These are phyloP conservation scores for Ictalurus punctatus DNA, from an alignment of 2,113 vertebrate genomes.

Conservation along the genomic window DNA sequence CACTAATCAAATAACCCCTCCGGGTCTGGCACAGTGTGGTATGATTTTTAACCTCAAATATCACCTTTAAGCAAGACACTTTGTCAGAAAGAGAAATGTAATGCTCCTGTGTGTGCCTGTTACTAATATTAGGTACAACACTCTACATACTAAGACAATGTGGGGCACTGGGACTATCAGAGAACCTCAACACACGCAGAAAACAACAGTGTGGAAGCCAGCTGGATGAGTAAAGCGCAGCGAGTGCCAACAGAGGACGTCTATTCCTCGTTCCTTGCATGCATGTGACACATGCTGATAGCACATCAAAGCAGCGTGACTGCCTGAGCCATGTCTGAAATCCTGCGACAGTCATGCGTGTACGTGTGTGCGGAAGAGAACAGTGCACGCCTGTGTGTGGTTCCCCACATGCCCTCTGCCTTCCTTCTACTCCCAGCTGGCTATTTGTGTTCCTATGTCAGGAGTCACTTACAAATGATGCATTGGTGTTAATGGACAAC, in stretches of 20 bases:
- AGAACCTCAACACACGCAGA: not conserved
- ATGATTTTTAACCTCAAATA: constrained; percentile 28
- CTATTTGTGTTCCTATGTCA: constrained; percentile 77
- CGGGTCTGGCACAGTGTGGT: constrained; percentile 51
- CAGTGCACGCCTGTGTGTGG: constrained; percentile 45
- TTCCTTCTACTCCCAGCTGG: constrained; percentile 56
- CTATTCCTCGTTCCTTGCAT: constrained; percentile 10
- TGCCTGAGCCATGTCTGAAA: constrained; percentile 39
- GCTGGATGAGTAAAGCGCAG: not conserved
- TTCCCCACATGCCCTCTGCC: constrained; percentile 25
- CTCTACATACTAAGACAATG: not conserved
- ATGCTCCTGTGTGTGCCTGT: not conserved
- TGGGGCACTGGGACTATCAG: not conserved
- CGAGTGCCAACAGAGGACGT: not conserved
- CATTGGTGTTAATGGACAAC: constrained; percentile 70
- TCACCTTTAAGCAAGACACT: constrained; percentile 34
- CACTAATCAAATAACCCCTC: constrained; percentile 46
- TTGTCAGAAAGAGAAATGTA: not conserved
- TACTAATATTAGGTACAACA: not conserved
- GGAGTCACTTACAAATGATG: constrained; percentile 72
- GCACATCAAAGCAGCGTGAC: constrained; percentile 33
- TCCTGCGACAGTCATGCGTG: not conserved
- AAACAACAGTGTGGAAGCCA: not conserved
- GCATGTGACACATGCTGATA: constrained; percentile 33
- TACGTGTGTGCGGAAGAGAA: constrained; percentile 28